These are phyloP conservation scores for Cydia fagiglandana DNA, from an alignment of 1,140 invertebrate genomes.

Conservation along the genomic window DNA sequence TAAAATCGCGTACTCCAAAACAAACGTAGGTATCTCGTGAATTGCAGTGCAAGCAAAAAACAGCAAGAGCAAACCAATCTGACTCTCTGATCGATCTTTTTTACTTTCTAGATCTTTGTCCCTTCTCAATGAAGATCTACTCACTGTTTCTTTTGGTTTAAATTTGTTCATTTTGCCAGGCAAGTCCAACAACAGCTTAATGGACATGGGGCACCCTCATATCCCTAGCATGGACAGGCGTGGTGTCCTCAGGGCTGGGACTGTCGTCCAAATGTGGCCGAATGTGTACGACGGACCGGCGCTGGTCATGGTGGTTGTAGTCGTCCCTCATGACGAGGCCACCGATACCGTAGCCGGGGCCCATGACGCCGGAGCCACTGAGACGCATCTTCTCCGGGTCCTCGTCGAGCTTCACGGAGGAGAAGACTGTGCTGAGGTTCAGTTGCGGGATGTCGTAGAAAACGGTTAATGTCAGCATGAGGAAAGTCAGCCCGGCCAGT, in stretches of 20 bases:
- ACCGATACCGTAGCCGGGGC: conserved; percentile 75
- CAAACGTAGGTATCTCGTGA: not conserved
- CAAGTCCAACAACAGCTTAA: not conserved
- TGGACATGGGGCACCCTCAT: conserved; percentile 63
- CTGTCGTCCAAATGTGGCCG: conserved; percentile 82
- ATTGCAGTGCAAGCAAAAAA: not conserved
- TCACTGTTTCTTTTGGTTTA: not conserved
- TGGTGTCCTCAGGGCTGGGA: conserved; percentile 84
- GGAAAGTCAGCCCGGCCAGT: conserved; percentile 88
- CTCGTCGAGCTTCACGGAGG: conserved; percentile 83
- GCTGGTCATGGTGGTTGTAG: conserved; percentile 71
- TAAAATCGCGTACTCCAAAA: not conserved
- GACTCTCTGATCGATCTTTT: not conserved
- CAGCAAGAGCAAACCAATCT: not conserved
- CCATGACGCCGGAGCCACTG: conserved; percentile 71
- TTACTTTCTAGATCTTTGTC: not conserved
- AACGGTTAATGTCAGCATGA: conserved; percentile 90
- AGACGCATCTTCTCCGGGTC: conserved; percentile 84
- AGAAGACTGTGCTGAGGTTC: conserved; percentile 88
- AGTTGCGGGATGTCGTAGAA: conserved; percentile 93
- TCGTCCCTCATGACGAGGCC: conserved; percentile 73
- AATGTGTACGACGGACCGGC: conserved; percentile 81
- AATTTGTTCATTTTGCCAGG: not conserved
- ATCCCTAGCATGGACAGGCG: conserved; percentile 81
- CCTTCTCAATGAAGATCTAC: not conserved